Percentiles rank a stretch among this genome's conserved stretches.
These are phyloP conservation scores for Eristalinus aeneus DNA, from an alignment of 2,888 invertebrate genomes.

Conservation along the genomic window DNA sequence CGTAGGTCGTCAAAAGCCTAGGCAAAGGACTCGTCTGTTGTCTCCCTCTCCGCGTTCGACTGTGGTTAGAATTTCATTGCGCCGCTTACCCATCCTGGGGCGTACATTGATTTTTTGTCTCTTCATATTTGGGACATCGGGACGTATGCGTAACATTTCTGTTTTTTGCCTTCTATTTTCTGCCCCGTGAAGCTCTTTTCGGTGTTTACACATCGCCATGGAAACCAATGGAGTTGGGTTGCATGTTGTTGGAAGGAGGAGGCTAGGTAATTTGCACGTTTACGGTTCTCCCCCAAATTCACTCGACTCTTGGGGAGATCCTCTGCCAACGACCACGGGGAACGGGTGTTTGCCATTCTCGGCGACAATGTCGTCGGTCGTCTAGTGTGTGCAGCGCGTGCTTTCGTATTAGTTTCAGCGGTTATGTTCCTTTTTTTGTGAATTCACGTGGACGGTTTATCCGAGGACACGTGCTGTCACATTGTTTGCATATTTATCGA, in stretches of 20 bases:
- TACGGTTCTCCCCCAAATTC: background rate
- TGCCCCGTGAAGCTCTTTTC: constrained; percentile 2
- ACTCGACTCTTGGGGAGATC: background rate
- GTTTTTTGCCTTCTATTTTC: background rate
- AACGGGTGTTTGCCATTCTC: background rate
- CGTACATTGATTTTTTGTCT: constrained; percentile 30
- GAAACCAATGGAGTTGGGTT: background rate
- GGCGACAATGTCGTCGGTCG: background rate
- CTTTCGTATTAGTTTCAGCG: background rate
- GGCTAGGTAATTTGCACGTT: constrained; percentile 14
- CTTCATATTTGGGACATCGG: constrained; percentile 29
- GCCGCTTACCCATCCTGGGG: background rate
- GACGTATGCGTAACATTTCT: constrained; percentile 49
- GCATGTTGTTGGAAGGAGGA: too few species aligned
- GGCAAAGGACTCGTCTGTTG: background rate
- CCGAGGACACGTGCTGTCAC: constrained; percentile 38
- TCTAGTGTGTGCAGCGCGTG: constrained; percentile 23
- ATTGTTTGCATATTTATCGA: constrained; percentile 10
- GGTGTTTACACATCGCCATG: constrained; percentile 33
- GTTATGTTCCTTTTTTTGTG: constrained; percentile 7
- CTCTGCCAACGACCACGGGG: background rate
- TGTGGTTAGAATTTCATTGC: background rate
- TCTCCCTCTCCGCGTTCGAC: background rate
- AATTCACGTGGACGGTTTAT: constrained; percentile 40
- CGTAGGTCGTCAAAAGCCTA: constrained; percentile 41